Evolutionary conservation across 2,888 invertebrate species (phyloP), one percentile per base, ranked within the genome.

Genomic region (Tenthredo mesomela): DNA sequence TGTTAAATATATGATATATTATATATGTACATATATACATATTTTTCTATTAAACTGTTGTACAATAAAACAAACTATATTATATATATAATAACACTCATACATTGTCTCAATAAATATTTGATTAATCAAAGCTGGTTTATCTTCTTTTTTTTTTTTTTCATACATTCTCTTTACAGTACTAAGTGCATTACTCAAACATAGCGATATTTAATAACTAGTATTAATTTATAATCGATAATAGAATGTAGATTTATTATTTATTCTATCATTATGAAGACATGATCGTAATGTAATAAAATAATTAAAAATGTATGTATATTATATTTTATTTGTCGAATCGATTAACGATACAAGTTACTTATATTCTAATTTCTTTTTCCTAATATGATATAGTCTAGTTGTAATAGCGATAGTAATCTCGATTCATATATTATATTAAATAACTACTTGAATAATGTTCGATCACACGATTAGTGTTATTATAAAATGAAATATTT

Each of bases 61-160:
- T 85, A 85, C 65, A 78, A 84, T 84, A 29, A 86, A 58, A 5
- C 70, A 65, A 85, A 80, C 61, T 47, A 40, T 70, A 25, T 58
- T 15, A 80, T n/a, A n/a, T n/a, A n/a, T n/a, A n/a, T 80, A 43
- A 70, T 80, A 61, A 82, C 25, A n/a, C 21, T 65, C 21, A 71
- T 71, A 70, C 61, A 73, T 40, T 73, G 71, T 73, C 71, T 73
- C 21, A 73, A 73, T 73, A 73, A 73, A 73, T 43, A 43, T 43
- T 43, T 21, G 29, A 21, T 43, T 73, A n/a, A 43, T 73, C 21
- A 43, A 73, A 21, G 71, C 7, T 43, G 82, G 40, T 77, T 80
- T 85, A 82, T 54, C 7, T 54, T 54, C 54, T 54, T n/a, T 58
- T 47, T 21, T n/a, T 3, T 54, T n/a, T 58, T 47, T 21, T n/a